Evolutionary conservation across 1,140 invertebrate genomes (phyloP).

Genomic region (Mamestra configurata): DNA sequence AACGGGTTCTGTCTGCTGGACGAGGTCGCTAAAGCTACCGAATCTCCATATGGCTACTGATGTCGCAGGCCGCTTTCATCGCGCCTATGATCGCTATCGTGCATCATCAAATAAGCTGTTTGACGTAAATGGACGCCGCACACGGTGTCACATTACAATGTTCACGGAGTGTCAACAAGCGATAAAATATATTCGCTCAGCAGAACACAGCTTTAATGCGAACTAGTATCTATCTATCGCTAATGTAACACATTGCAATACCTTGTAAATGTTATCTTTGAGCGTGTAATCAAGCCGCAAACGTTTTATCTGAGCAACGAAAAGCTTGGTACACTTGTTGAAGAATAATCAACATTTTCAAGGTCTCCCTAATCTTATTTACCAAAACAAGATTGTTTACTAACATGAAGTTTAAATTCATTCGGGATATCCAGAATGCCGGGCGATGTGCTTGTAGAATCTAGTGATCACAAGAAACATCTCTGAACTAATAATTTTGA

Average conservation of each 20-base stretch:
- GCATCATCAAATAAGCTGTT: slow-evolving; percentile 64
- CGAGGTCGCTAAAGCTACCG: slow-evolving; percentile 68
- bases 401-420: slow-evolving; percentile 19
- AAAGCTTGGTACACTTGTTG: slow-evolving; percentile 29
- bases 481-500: slow-evolving; percentile 21
- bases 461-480: slow-evolving; percentile 8
- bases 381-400: slow-evolving; percentile 41
- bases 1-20: slow-evolving; percentile 72
- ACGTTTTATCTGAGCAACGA: not conserved
- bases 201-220: slow-evolving; percentile 28
- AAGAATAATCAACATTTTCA: slow-evolving; percentile 23
- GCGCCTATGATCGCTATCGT: slow-evolving; percentile 62
- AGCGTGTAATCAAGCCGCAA: not conserved
- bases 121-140: slow-evolving; percentile 64
- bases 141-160: slow-evolving; percentile 73
- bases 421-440: slow-evolving; percentile 18
- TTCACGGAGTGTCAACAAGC: slow-evolving; percentile 71
- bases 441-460: not conserved
- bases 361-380: slow-evolving; percentile 28
- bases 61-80: slow-evolving; percentile 67
- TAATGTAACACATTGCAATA: slow-evolving; percentile 26
- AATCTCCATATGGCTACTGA: slow-evolving; percentile 69
- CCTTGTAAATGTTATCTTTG: slow-evolving; percentile 19
- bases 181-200: slow-evolving; percentile 65
- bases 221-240: slow-evolving; percentile 21